phyloP scores from a whole-genome alignment of 2,888 invertebrate genomes.

The Synanthedon myopaeformis region DNA sequence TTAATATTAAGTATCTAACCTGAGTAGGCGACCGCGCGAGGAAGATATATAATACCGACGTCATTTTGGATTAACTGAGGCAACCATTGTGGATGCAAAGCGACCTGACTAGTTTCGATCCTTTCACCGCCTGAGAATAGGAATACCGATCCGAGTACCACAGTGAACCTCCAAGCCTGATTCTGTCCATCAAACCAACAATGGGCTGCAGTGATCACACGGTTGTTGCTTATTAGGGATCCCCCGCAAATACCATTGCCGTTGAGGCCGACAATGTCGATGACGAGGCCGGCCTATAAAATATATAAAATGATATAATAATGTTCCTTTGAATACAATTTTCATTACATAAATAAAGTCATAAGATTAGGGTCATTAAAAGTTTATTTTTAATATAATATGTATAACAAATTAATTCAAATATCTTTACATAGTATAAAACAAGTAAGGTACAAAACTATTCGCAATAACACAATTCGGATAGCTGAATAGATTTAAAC shows the following conservation, averaged over 20 bases:
- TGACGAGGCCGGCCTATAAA: constrained; percentile 27
- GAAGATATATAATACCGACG: constrained; percentile 29
- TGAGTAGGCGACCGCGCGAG: constrained; percentile 9
- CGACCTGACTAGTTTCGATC: constrained; percentile 20
- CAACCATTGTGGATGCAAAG: constrained; percentile 26
- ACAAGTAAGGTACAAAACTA: no score
- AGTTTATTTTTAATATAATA: no score
- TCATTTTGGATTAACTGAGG: constrained; percentile 29
- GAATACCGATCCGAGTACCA: constrained; percentile 28
- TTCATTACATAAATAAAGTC: no score
- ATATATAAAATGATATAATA: not conserved
- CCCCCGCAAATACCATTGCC: constrained; percentile 36
- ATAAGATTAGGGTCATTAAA: no score
- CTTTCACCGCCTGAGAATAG: constrained; percentile 33
- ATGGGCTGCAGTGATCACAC: constrained; percentile 40
- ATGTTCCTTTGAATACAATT: not conserved
- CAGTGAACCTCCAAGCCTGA: constrained; percentile 29
- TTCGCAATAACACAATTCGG: no score
- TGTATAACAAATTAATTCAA: no score
- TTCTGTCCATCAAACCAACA: constrained; percentile 43
- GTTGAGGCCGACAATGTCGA: constrained; percentile 14
- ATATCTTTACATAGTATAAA: no score
- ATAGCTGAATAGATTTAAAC: no score
- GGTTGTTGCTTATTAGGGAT: constrained; percentile 20
- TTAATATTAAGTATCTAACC: not conserved